A percentile compares a stretch with the other conserved stretches of the same genome.
phyloP scores from a whole-genome alignment of 2,113 vertebrate genomes.

The Vulpes ferrilata region DNA sequence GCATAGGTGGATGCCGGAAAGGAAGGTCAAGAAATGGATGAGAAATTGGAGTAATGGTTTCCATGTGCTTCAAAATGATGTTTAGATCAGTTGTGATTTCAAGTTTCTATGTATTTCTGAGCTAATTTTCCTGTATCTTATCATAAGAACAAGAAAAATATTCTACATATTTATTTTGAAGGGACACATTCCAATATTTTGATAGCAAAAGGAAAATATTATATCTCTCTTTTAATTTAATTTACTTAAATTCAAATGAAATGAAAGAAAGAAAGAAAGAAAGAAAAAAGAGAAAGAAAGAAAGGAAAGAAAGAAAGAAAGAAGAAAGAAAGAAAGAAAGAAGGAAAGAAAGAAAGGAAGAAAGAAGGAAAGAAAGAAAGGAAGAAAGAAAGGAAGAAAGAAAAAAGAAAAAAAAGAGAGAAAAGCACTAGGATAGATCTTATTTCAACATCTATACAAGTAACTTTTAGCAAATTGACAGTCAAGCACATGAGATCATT shows the following conservation, averaged over 20 bases:
- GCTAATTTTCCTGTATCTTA: background rate
- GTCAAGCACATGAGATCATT: background rate
- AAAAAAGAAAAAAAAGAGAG: background rate
- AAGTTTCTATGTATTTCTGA: background rate
- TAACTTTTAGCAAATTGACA: background rate
- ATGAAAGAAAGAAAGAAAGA: too few species aligned
- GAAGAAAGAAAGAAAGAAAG: too few species aligned
- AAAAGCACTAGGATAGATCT: background rate
- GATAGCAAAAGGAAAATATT: background rate
- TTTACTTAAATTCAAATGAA: constrained; percentile 4
- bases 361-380: too few species aligned
- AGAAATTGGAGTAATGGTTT: background rate
- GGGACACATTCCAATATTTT: background rate
- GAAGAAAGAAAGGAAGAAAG: too few species aligned
- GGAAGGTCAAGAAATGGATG: background rate
- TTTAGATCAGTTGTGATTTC: background rate
- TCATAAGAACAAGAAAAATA: background rate
- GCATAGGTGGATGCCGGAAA: background rate
- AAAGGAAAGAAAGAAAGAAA: too few species aligned
- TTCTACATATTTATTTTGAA: background rate
- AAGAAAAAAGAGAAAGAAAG: too few species aligned
- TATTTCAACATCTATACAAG: background rate
- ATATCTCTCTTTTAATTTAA: background rate
- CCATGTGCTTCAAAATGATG: background rate
- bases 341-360: too few species aligned